Evolutionary conservation across 1,140 invertebrate genomes (phyloP).

Genomic region (Platorchestia sp.): DNA sequence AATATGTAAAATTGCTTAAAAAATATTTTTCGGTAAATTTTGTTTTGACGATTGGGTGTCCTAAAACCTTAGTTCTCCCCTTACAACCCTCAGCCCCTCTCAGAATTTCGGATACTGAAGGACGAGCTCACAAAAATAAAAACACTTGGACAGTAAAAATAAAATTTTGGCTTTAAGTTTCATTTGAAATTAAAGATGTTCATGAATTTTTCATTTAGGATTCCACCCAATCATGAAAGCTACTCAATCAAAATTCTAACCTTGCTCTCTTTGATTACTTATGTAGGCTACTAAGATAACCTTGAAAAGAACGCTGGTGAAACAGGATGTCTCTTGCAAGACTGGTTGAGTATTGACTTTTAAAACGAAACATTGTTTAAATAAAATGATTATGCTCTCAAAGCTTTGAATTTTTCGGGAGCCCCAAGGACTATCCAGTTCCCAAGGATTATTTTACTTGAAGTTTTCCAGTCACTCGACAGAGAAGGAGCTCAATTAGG

Average conservation of each 20-base stretch:
- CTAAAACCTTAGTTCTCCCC: neutral
- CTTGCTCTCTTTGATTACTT: neutral
- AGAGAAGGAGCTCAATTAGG: conserved; percentile 53
- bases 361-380: neutral
- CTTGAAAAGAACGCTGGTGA: neutral
- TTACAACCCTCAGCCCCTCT: neutral
- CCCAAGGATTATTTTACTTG: neutral
- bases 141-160: neutral
- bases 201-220: neutral
- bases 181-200: neutral
- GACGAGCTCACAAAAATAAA: neutral
- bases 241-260: neutral
- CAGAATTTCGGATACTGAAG: neutral
- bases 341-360: neutral
- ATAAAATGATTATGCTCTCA: neutral
- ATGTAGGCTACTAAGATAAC: neutral
- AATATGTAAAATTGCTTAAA: too few relatives aligned
- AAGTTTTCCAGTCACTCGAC: conserved; percentile 36
- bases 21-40: neutral
- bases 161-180: neutral
- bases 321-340: neutral
- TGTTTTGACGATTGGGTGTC: neutral
- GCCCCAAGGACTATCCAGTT: neutral
- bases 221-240: neutral
- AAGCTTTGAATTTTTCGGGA: neutral